Conservation (phyloP, 1,140 invertebrate species). For the Vollenhovia emeryi region DNA sequence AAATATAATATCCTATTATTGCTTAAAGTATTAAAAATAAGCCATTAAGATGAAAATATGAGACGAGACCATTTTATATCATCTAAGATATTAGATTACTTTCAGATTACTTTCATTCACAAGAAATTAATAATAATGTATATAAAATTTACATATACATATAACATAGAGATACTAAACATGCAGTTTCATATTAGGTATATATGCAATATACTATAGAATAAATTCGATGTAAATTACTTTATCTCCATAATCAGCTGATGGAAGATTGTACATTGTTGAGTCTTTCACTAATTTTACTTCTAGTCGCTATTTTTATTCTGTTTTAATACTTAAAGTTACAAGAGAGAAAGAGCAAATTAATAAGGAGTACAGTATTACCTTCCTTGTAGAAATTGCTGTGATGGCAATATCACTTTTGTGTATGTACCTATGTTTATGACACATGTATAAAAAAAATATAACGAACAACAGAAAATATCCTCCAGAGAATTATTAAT, state of each 20-base stretch:
- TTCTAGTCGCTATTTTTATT: constrained; percentile 50
- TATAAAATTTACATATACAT: constrained; percentile 13
- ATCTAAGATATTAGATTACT: background rate
- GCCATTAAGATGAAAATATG: background rate
- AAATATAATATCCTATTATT: background rate
- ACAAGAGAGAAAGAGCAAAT: constrained; percentile 25
- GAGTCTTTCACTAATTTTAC: constrained; percentile 54
- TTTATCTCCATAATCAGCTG: background rate
- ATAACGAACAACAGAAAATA: constrained; percentile 18
- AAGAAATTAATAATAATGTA: constrained; percentile 19
- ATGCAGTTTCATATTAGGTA: constrained; percentile 43
- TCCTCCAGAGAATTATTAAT: constrained; percentile 20
- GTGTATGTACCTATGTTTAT: constrained; percentile 4
- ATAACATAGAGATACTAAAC: constrained; percentile 5
- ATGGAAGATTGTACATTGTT: constrained; percentile 15
- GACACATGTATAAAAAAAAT: constrained; percentile 12
- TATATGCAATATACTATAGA: background rate
- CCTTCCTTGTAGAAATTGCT: constrained; percentile 26
- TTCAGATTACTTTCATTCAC: background rate
- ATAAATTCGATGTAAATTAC: background rate
- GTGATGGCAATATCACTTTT: constrained; percentile 43
- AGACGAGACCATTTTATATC: background rate
- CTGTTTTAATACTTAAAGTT: constrained; percentile 37
- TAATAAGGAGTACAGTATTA: constrained; percentile 46
- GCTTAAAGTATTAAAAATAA: background rate